Evolutionary conservation across 1,140 invertebrate genomes (phyloP), one percentile per base, ranked within the genome.

Genomic region (Elysia chlorotica): DNA sequence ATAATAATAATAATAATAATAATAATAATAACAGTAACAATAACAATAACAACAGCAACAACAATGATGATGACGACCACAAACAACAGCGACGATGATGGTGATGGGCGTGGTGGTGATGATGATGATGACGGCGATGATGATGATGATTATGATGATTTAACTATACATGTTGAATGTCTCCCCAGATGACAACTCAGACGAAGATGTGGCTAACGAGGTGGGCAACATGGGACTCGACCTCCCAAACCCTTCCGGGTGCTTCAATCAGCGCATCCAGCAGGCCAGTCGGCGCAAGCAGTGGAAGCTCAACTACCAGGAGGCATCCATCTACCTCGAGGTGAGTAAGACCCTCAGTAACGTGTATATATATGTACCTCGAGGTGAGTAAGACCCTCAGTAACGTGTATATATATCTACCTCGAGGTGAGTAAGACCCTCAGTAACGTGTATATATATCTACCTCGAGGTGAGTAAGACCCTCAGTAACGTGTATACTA

Each of bases 291-390:
- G 74, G 57, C 56, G 71, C 25, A 69, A 73, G 41, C 76, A 71
- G 56, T 96, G 94, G 94, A 92, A 94, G 83, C 93, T 95, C 91
- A 96, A 95, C 87, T 96, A 95, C 87, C 93, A 95, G 81, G 95
- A 96, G 84, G 94, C 94, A 56, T 92, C 94, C 65, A 96, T 96
- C 65, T 87, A 79, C 71, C 75, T 86, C 79, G 56, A 59, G 63
- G 63, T 61, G 28, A 21, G 62, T n/a, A n/a, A n/a, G n/a, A n/a
- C n/a, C n/a, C n/a, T n/a, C n/a, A n/a, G n/a, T n/a, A n/a, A n/a
- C n/a, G n/a, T n/a, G n/a, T n/a, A n/a, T n/a, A n/a, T n/a, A n/a
- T n/a, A n/a, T n/a, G n/a, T n/a, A n/a, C n/a, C n/a, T n/a, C n/a
- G n/a, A n/a, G n/a, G n/a, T n/a, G n/a, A n/a, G n/a, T n/a, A n/a